Evolutionary conservation across 2,113 vertebrate genomes (phyloP).

Genomic region (Takifugu flavidus): DNA sequence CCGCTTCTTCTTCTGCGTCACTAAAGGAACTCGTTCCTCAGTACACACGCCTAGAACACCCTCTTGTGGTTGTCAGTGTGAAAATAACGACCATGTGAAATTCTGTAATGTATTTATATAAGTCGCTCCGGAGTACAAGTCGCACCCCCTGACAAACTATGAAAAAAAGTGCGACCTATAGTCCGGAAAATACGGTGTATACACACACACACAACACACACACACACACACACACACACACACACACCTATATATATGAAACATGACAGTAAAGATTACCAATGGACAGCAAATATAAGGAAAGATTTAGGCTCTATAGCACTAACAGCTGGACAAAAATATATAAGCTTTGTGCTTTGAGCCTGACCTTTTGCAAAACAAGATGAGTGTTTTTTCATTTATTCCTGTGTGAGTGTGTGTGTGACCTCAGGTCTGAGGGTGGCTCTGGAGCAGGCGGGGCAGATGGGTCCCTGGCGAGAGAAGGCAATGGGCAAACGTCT

Average conservation of each 20-base stretch:
- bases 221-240: neutral
- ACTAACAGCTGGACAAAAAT: slow-evolving; percentile 74
- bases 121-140: too few relatives aligned
- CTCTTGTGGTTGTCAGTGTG: too few relatives aligned
- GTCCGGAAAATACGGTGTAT: too few relatives aligned
- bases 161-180: too few relatives aligned
- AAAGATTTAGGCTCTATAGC: slow-evolving; percentile 70
- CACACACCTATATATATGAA: slow-evolving; percentile 9
- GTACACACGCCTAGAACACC: too few relatives aligned
- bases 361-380: neutral
- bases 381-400: neutral
- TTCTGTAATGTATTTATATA: too few relatives aligned
- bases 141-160: too few relatives aligned
- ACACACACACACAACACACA: too few relatives aligned
- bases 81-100: too few relatives aligned
- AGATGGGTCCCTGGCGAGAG: slow-evolving; percentile 86
- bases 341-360: slow-evolving; percentile 5
- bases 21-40: too few relatives aligned
- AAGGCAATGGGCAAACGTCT: slow-evolving; percentile 85
- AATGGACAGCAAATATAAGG: slow-evolving; percentile 20
- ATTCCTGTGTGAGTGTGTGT: neutral
- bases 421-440: slow-evolving; percentile 86
- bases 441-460: slow-evolving; percentile 85
- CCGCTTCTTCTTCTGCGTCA: too few relatives aligned
- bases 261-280: slow-evolving; percentile 39